phyloP scores from a whole-genome alignment of 1,140 invertebrate genomes.

The Neelides sp. region DNA sequence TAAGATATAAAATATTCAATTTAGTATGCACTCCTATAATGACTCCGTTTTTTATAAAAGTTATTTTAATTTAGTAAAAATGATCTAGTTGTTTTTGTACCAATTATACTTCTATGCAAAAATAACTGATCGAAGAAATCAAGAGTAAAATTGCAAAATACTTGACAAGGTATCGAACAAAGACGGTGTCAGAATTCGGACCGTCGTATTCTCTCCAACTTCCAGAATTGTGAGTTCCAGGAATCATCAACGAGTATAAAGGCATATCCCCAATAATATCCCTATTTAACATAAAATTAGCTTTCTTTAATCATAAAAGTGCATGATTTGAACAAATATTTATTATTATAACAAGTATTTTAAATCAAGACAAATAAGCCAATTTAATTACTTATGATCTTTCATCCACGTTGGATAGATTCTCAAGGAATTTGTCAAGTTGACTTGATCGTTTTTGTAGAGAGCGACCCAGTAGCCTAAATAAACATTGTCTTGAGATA shows the following conservation, averaged over 20 bases:
- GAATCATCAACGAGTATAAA: slow-evolving; percentile 48
- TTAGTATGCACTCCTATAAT: not conserved
- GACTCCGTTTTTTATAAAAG: not conserved
- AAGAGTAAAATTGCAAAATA: slow-evolving; percentile 10
- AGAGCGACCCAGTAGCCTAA: slow-evolving; percentile 42
- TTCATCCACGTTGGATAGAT: slow-evolving; percentile 55
- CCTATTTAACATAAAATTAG: slow-evolving; percentile 33
- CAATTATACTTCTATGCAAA: no score
- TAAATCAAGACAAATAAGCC: not conserved
- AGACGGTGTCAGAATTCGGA: slow-evolving; percentile 18
- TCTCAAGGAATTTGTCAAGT: slow-evolving; percentile 45
- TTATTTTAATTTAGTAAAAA: no score
- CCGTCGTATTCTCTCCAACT: slow-evolving; percentile 36
- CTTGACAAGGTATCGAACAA: slow-evolving; percentile 27
- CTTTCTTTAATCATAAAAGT: not conserved
- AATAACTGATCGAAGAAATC: not conserved
- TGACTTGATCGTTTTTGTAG: slow-evolving; percentile 38
- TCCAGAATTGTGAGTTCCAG: slow-evolving; percentile 57
- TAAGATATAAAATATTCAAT: slow-evolving; percentile 35
- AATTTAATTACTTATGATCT: slow-evolving; percentile 40
- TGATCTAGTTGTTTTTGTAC: no score
- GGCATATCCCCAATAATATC: slow-evolving; percentile 41
- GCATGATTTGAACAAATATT: not conserved
- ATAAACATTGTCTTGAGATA: slow-evolving; percentile 32
- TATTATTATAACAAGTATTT: not conserved